Percentiles rank a stretch among this genome's conserved stretches.
Evolutionary conservation across 1,140 invertebrate species (phyloP).

Genomic region (Drosophila obscura): DNA sequence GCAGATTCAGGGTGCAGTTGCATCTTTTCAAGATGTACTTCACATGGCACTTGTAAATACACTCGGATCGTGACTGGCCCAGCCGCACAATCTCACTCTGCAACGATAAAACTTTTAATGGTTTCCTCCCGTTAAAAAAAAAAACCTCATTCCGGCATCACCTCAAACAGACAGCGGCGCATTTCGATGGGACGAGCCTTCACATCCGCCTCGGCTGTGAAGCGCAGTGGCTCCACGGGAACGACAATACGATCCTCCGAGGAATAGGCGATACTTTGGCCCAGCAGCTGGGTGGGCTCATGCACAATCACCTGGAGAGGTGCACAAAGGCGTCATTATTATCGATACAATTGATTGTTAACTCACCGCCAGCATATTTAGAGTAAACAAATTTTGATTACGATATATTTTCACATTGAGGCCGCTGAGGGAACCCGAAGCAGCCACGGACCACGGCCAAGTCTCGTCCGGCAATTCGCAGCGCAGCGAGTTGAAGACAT

Average conservation of each 20-base stretch:
- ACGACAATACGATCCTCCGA: conserved; percentile 62
- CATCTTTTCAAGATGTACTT: conserved; percentile 51
- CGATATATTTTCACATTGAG: conserved; percentile 50
- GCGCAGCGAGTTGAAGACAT: conserved; percentile 45
- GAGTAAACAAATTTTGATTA: not conserved
- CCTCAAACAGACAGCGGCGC: conserved; percentile 56
- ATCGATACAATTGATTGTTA: not conserved
- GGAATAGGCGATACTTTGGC: conserved; percentile 53
- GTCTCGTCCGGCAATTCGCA: conserved; percentile 21
- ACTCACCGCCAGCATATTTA: conserved; percentile 58
- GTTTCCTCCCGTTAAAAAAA: not conserved
- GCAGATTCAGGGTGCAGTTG: conserved; percentile 24
- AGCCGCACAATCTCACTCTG: conserved; percentile 25
- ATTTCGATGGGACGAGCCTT: conserved; percentile 59
- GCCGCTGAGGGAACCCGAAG: conserved; percentile 44
- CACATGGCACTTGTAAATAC: conserved; percentile 55
- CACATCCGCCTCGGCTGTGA: conserved; percentile 55
- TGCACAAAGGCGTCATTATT: not conserved
- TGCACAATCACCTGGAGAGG: conserved; percentile 53
- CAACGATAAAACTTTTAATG: not conserved
- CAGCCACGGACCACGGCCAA: conserved; percentile 67
- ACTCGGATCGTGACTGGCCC: conserved; percentile 36
- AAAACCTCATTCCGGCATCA: conserved; percentile 1
- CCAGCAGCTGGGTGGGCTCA: conserved; percentile 53
- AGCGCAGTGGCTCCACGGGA: conserved; percentile 50